Percentiles rank a stretch among this genome's conserved stretches.
phyloP scores from a whole-genome alignment of 2,797 vertebrate genomes.

The Pagetopsis macropterus region DNA sequence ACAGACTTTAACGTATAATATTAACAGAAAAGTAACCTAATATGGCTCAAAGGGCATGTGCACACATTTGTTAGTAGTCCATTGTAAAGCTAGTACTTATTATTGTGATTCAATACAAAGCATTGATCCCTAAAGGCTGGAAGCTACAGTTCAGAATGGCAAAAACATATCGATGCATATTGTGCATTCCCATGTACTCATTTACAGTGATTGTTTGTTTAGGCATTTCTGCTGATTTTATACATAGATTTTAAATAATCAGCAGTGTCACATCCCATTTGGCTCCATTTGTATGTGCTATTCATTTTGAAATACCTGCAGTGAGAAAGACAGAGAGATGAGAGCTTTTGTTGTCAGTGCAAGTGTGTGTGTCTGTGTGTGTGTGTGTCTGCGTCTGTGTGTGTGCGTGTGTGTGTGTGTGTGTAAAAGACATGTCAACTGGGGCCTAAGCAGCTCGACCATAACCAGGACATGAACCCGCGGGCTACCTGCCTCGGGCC shows the following conservation, averaged over 20 bases:
- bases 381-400: not conserved
- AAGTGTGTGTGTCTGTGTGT: not conserved
- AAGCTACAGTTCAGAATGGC: conserved; percentile 17
- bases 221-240: not conserved
- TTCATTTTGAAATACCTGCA: not conserved
- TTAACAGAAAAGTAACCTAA: not conserved
- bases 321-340: not conserved
- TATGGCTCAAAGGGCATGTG: not conserved
- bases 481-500: conserved; percentile 61
- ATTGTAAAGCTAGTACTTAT: conserved; percentile 8
- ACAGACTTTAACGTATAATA: not conserved
- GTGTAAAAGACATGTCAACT: conserved; percentile 40
- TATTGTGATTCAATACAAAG: conserved; percentile 29
- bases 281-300: not conserved
- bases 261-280: not conserved
- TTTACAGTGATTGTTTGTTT: conserved; percentile 10
- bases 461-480: conserved; percentile 58
- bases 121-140: conserved; percentile 21
- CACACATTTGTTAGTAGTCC: conserved; percentile 1
- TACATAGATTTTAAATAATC: not conserved
- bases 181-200: not conserved
- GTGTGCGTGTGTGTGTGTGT: not conserved
- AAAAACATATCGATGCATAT: conserved; percentile 15
- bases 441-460: conserved; percentile 43
- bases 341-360: not conserved